phyloP scores from a whole-genome alignment of 2,888 invertebrate species.

The Cremastinae sp. region DNA sequence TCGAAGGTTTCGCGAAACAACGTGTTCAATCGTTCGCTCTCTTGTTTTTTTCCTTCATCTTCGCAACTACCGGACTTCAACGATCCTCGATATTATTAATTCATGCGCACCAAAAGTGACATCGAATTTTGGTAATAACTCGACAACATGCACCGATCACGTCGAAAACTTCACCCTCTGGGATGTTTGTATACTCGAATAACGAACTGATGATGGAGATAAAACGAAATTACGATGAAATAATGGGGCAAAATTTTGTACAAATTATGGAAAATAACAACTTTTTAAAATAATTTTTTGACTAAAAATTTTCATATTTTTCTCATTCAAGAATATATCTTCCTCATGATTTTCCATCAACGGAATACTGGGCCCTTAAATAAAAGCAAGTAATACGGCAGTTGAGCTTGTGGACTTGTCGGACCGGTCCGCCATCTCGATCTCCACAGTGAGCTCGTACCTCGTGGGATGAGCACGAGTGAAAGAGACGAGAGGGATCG shows the following conservation, averaged over 20 bases:
- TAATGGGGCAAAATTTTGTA: not conserved
- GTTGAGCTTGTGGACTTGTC: slow-evolving; percentile 61
- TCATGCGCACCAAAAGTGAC: slow-evolving; percentile 10
- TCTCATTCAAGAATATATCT: not conserved
- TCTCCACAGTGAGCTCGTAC: slow-evolving; percentile 47
- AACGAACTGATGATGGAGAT: slow-evolving; percentile 2
- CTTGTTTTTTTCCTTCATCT: slow-evolving; percentile 6
- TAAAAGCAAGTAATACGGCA: slow-evolving; percentile 60
- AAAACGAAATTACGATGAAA: not conserved
- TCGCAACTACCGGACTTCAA: slow-evolving; percentile 9
- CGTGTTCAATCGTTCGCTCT: slow-evolving; percentile 14
- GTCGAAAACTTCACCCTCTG: not conserved
- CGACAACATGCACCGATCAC: slow-evolving; percentile 1
- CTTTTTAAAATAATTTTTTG: not conserved
- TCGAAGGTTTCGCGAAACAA: slow-evolving; percentile 25
- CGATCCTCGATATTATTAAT: slow-evolving; percentile 27
- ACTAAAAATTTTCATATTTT: not conserved
- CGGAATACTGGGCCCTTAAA: slow-evolving; percentile 55
- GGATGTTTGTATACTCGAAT: not conserved
- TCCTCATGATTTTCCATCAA: too few relatives aligned
- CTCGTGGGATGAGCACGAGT: slow-evolving; percentile 24
- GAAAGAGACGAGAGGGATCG: slow-evolving; percentile 23
- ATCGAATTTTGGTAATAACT: slow-evolving; percentile 16
- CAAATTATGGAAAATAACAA: not conserved
- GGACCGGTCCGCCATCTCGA: slow-evolving; percentile 73